Conservation (phyloP, 1,140 invertebrate genomes). For the Halictus rubicundus region DNA sequence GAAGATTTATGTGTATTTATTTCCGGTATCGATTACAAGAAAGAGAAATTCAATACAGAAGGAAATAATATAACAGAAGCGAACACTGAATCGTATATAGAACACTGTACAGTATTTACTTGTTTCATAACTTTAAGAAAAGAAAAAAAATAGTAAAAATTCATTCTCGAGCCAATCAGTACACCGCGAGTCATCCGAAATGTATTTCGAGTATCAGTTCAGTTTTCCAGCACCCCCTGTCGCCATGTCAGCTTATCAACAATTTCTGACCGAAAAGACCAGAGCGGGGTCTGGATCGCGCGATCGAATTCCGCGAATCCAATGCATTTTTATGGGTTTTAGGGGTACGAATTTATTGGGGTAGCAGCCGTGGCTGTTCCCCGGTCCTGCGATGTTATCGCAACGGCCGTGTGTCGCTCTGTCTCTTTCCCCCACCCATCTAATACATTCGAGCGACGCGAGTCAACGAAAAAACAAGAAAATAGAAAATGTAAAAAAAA, state of each 20-base stretch:
- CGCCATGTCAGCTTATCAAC: neutral
- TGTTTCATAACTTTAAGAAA: too few relatives aligned
- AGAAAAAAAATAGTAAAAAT: too few relatives aligned
- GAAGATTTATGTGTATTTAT: too few relatives aligned
- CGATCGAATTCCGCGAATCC: conserved; percentile 43
- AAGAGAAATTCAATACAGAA: too few relatives aligned
- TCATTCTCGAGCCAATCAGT: too few relatives aligned
- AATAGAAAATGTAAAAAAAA: conserved; percentile 7
- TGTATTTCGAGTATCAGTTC: neutral
- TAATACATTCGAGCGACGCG: conserved; percentile 67
- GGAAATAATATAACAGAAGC: too few relatives aligned
- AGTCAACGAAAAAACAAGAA: conserved; percentile 42
- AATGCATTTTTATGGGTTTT: conserved; percentile 77
- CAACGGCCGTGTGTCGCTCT: conserved; percentile 36
- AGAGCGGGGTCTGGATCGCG: neutral
- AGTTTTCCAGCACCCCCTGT: conserved; percentile 55
- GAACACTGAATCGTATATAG: too few relatives aligned
- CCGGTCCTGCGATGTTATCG: conserved; percentile 51
- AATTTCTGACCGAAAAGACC: neutral
- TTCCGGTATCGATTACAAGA: too few relatives aligned
- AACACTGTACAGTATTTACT: too few relatives aligned
- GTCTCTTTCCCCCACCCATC: conserved; percentile 29
- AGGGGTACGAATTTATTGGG: conserved; percentile 74
- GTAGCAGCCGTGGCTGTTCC: conserved; percentile 46
- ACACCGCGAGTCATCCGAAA: too few relatives aligned